Evolutionary conservation across 1,140 invertebrate species (phyloP), one percentile per base, ranked within the genome.

Genomic region (Sinonovacula constricta): DNA sequence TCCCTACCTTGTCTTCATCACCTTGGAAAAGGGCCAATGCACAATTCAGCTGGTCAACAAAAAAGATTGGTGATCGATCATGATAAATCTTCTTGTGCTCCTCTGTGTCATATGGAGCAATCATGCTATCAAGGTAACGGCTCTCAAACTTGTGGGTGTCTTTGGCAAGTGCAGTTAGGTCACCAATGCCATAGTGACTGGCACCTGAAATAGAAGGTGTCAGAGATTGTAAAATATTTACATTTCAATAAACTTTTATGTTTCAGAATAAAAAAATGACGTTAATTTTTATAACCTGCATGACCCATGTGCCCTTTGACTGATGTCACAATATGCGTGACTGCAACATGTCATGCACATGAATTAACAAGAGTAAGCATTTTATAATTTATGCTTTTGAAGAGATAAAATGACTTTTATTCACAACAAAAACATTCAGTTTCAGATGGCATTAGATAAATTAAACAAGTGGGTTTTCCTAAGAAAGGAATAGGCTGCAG

Each of bases 71-170:
- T 22, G 91, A 91, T 26, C 91, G 76, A 26, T 89, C 83, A 5
- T 83, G 71, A 56, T 83, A 90, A 12, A 88, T 66, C 28, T 85
- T 66, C 7, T 78, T 82, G 62, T 83, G 71, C 10, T 78, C 81
- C 26, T 88, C 81, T 34, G 85, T 82, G 2, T 75, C 75, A 53
- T 88, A 87, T 24, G 88, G 88, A 22, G 85, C 88, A 34, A 91
- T 81, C 2, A 92, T 63, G 1, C 36, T 78, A 65, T 91, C 88
- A n/a, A 90, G 79, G 79, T 92, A 92, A n/a, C 87, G 82, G 63
- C 86, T 88, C 78, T 92, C 91, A 86, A 92, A 92, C 71, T 92
- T 92, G 79, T 92, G 91, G 18, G 90, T 91, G 33, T 92, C 91
- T 12, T 36, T 36, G 24, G 80, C 85, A 45, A 91, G 75, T 1